Base-by-base conservation (phyloP, 1,140 invertebrate genomes). In the Sycophila sp. region DNA sequence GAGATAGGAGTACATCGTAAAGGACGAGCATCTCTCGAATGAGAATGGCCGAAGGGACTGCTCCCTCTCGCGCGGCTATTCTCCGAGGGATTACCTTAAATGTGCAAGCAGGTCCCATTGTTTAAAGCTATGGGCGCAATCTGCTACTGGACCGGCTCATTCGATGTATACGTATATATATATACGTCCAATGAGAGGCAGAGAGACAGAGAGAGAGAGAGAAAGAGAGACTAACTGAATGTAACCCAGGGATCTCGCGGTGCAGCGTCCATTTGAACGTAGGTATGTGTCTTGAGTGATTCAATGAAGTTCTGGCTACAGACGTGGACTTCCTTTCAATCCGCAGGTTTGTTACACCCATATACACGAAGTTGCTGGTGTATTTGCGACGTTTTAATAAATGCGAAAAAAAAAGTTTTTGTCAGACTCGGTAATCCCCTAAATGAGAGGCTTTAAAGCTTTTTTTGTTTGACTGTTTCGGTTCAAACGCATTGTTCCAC, bases 71-170 rank as follows among this genome's bases (percentile, higher is more conserved):
- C 22, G 19, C 28, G 49, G 47, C 80, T 73, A 82, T 83, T 83
- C 79, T 81, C 76, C 53, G 2, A 73, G 74, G 81, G 81, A 83
- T 83, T 83, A 83, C 74, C 79, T 80, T 79, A 82, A 82, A 81
- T 74, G 78, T 75, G 68, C 77, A 74, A 78, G 75, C 47, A 78
- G 76, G 70, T 79, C 69, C 47, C 71, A 82, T 83, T 83, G 81
- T 81, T 79, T 82, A 76, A 81, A 79, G 78, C 78, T 78, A 81
- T 76, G 76, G 74, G 65, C 13, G 66, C 26, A 60, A 51, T 58
- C 28, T 69, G 76, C 77, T 78, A 75, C 77, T 69, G 63, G 74
- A 73, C 69, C 51, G 15, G 69, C 59, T 40, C n/a, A n/a, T n/a
- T n/a, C n/a, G n/a, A n/a, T n/a, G n/a, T n/a, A n/a, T n/a, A n/a